phyloP scores from a whole-genome alignment of 1,140 invertebrate genomes.

The Pseudomyrmex cubaensis region DNA sequence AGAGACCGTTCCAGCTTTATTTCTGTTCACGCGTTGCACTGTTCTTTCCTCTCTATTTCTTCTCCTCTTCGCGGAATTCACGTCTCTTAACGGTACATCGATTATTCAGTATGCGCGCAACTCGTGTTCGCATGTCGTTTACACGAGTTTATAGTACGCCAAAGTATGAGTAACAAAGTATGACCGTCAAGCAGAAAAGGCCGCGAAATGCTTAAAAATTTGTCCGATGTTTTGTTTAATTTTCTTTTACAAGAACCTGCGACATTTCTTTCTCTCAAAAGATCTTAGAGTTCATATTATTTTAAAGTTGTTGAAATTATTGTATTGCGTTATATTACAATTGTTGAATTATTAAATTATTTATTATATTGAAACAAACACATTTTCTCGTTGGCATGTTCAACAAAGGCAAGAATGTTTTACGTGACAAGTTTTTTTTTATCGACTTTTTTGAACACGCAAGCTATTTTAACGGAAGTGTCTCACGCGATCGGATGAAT shows the following conservation, averaged over 20 bases:
- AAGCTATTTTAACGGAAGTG: constrained; percentile 21
- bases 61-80: constrained; percentile 25
- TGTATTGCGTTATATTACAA: not conserved
- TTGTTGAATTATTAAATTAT: not conserved
- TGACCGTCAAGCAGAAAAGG: not conserved
- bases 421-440: not conserved
- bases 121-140: constrained; percentile 6
- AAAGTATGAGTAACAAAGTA: not conserved
- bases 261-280: too few relatives aligned
- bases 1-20: constrained; percentile 58
- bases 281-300: too few relatives aligned
- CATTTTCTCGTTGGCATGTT: too few relatives aligned
- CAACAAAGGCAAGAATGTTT: constrained; percentile 37
- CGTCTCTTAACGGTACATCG: constrained; percentile 43
- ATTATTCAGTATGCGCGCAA: constrained; percentile 37
- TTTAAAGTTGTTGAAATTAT: not conserved
- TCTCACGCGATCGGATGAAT: constrained; percentile 14
- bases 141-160: not conserved
- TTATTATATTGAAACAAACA: not conserved
- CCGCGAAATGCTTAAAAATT: too few relatives aligned
- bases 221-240: too few relatives aligned
- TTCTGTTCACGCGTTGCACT: constrained; percentile 31
- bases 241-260: too few relatives aligned
- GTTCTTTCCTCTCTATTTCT: not conserved
- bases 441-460: constrained; percentile 24